phyloP scores from a whole-genome alignment of 2,113 vertebrate genomes.

The Regulus satrapa region DNA sequence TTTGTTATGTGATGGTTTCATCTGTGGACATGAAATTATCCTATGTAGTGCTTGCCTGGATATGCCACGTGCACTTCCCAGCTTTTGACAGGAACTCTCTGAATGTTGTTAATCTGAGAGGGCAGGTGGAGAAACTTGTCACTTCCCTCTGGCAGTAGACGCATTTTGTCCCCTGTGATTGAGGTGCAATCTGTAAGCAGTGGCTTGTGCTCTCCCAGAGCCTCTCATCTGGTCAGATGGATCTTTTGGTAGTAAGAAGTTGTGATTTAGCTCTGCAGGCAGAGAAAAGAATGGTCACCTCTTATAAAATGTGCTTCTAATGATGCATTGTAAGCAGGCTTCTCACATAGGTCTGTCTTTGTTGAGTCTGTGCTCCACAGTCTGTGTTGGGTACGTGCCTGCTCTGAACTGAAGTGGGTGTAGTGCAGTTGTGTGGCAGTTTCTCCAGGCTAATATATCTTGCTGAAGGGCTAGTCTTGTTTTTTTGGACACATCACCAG shows the following conservation, averaged over 20 bases:
- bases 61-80: fast-evolving
- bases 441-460: neutral
- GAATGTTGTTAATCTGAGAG: neutral
- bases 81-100: neutral
- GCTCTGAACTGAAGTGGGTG: neutral
- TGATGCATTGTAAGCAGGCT: neutral
- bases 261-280: neutral
- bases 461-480: neutral
- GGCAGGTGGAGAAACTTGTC: neutral
- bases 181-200: neutral
- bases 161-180: neutral
- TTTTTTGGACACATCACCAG: neutral
- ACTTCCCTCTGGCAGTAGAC: neutral
- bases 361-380: neutral
- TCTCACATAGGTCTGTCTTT: neutral
- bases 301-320: neutral
- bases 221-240: neutral
- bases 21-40: neutral
- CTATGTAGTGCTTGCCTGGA: neutral
- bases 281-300: neutral
- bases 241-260: neutral
- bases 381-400: neutral
- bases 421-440: neutral
- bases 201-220: neutral
- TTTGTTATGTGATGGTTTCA: neutral